Percentiles rank a stretch among this genome's conserved stretches.
phyloP scores from a whole-genome alignment of 2,888 invertebrate genomes.

The Sepiola atlantica region DNA sequence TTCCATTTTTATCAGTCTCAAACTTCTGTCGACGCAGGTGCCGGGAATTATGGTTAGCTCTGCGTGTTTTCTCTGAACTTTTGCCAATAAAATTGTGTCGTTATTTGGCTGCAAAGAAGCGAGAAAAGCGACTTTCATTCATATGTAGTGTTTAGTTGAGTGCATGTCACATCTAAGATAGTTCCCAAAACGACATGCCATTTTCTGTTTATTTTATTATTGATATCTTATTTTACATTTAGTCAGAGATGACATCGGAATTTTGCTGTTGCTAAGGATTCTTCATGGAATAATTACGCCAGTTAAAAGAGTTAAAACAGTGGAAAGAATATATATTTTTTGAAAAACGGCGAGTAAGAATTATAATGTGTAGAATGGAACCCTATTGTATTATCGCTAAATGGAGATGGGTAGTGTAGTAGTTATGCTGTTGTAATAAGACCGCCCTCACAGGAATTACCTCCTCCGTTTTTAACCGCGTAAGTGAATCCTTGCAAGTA shows the following conservation, averaged over 20 bases:
- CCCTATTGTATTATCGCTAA: too few species aligned
- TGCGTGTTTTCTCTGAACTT: background rate
- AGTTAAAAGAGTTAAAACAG: too few species aligned
- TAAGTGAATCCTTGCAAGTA: too few species aligned
- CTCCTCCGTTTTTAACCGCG: too few species aligned
- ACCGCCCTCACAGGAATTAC: too few species aligned
- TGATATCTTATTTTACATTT: background rate
- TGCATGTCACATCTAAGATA: background rate
- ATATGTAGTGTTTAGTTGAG: background rate
- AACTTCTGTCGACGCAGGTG: background rate
- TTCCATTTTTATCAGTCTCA: constrained; percentile 5
- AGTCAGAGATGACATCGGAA: background rate
- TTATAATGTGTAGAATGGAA: background rate
- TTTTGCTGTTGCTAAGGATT: background rate
- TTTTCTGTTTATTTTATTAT: background rate
- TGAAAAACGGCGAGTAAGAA: too few species aligned
- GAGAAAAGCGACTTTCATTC: background rate
- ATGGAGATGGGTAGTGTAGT: too few species aligned
- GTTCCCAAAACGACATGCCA: background rate
- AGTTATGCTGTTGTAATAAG: too few species aligned
- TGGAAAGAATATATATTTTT: too few species aligned
- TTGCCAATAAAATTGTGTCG: background rate
- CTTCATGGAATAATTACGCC: too few species aligned
- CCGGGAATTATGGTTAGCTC: background rate
- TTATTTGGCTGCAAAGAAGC: background rate